Percentiles rank a stretch among this genome's conserved stretches.
Conservation (phyloP, 2,797 vertebrate species). For the Chrosomus eos region DNA sequence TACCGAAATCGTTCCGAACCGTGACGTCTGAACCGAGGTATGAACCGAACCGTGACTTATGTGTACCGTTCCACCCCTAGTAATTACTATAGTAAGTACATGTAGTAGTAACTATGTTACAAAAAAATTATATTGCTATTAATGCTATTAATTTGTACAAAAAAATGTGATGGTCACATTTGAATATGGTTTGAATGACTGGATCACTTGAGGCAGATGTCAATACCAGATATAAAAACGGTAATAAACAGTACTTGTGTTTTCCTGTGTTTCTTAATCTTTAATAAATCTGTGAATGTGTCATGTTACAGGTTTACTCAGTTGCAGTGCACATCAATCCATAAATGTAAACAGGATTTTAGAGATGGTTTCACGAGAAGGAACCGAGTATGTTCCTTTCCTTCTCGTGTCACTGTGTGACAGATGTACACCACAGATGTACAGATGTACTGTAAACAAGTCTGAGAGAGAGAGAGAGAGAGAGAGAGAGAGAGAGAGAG, state of each 20-base stretch:
- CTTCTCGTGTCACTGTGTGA: neutral
- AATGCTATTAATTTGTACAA: too few species aligned
- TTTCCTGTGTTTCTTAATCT: neutral
- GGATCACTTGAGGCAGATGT: neutral
- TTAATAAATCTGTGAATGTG: neutral
- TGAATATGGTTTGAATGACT: constrained; percentile 4
- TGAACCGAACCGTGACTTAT: too few species aligned
- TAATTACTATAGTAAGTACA: too few species aligned
- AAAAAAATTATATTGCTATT: too few species aligned
- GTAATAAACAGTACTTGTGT: accelerated
- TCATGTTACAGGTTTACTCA: neutral
- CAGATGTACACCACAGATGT: constrained; percentile 2
- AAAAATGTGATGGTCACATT: neutral
- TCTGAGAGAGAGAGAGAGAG: neutral
- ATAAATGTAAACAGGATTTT: neutral
- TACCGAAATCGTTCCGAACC: too few species aligned
- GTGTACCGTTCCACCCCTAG: too few species aligned
- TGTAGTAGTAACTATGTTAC: too few species aligned
- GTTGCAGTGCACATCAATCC: neutral
- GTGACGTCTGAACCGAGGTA: too few species aligned
- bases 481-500: neutral
- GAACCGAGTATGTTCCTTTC: too few species aligned
- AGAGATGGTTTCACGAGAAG: neutral
- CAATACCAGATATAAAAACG: neutral
- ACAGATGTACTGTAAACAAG: constrained; percentile 8